Base-by-base conservation (phyloP, 1,140 invertebrate genomes). In the Copidosoma floridanum region DNA sequence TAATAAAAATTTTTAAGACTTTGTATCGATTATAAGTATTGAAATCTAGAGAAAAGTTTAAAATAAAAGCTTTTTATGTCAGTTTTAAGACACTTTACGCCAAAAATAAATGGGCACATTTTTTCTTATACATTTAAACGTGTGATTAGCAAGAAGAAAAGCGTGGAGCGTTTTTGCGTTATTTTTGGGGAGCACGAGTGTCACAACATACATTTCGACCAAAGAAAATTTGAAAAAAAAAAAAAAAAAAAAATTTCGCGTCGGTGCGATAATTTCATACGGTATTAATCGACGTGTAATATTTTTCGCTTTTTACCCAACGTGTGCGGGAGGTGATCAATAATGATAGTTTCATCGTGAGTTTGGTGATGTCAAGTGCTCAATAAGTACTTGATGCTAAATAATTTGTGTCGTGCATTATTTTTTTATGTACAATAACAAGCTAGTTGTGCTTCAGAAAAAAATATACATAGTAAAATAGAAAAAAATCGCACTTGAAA, bases 81-180 rank as follows among this genome's bases (percentile, higher is more conserved):
- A n/a, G 48, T 51, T 51, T 37, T 37, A 11, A 23, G n/a, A 35
- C 47, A 26, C 57, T n/a, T 46, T 60, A 54, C 58, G 58, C 35
- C 41, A 57, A 54, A 55, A 51, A 69, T 57, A 52, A 68, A 67
- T 10, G 37, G 40, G 47, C n/a, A 29, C 32, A 58, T 46, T 50
- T 40, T 7, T 63, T 43, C 4, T 48, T 43, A 18, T 67, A 52
- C 41, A n/a, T 21, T 47, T 27, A 29, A 50, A 32, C 18, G 26
- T 57, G 44, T 51, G 29, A 56, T 56, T 41, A 55, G 35, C 26
- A 44, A 46, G 51, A 61, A n/a, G n/a, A 16, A 48, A 3, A 40
- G 35, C 23, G 29, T 18, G n/a, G 32, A 29, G 16, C 11, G 29
- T 48, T 11, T 38, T 56, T 21, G 10, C 12, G 20, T 18, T 14